phyloP scores from a whole-genome alignment of 2,797 vertebrate species.

The Paramormyrops hopkinsi region DNA sequence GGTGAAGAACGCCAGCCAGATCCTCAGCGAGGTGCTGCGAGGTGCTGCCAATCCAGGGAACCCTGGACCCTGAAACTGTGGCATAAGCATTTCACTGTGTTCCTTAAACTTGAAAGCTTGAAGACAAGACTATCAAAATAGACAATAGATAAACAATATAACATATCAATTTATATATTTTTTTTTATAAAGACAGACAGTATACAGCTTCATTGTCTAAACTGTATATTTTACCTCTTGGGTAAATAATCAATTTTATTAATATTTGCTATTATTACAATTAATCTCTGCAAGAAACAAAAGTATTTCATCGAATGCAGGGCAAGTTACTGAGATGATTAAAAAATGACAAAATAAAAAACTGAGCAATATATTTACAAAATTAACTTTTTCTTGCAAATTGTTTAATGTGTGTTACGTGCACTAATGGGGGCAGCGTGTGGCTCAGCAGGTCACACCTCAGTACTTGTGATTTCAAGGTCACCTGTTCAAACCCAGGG shows the following conservation, averaged over 20 bases:
- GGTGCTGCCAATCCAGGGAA: conserved; percentile 42
- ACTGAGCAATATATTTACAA: not conserved
- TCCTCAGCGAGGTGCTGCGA: conserved; percentile 71
- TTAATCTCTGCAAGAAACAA: not conserved
- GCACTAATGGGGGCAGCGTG: not conserved
- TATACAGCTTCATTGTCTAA: not conserved
- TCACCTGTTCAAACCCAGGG: not conserved
- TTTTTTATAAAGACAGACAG: not conserved
- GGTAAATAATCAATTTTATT: not conserved
- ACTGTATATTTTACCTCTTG: not conserved
- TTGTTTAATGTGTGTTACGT: not conserved
- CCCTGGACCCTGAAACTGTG: not conserved
- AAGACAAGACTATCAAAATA: not conserved
- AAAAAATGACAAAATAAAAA: not conserved
- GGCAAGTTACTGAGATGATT: not conserved
- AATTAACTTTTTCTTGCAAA: not conserved
- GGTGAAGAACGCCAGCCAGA: conserved; percentile 66
- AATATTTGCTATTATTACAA: not conserved
- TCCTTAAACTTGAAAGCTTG: not conserved
- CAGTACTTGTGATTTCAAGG: not conserved
- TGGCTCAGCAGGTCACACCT: not conserved
- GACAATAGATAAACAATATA: not conserved
- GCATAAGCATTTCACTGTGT: not conserved
- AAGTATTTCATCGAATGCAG: not conserved
- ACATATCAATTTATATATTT: not conserved